These are phyloP conservation scores for Fragum fragum DNA, from an alignment of 2,888 invertebrate species.

Conservation along the genomic window DNA sequence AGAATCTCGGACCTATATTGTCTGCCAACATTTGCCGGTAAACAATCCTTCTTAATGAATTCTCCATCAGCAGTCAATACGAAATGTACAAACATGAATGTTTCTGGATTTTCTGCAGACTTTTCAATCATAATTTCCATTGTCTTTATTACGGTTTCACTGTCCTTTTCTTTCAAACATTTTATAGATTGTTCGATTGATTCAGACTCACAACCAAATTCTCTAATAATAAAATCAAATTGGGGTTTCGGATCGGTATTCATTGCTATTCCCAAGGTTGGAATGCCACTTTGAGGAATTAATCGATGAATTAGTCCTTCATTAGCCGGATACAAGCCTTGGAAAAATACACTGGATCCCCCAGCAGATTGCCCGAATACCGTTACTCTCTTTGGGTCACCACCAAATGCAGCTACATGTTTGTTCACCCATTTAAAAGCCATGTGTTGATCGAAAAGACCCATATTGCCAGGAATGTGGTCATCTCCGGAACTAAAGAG, in stretches of 20 bases:
- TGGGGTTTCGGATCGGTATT: not conserved
- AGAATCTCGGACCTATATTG: slow-evolving; percentile 95
- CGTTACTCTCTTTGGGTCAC: slow-evolving; percentile 74
- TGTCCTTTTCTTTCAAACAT: slow-evolving; percentile 16
- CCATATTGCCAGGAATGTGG: slow-evolving; percentile 96
- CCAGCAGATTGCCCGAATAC: slow-evolving; percentile 81
- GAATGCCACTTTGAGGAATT: slow-evolving; percentile 77
- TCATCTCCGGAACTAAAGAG: slow-evolving; percentile 94
- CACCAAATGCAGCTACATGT: slow-evolving; percentile 89
- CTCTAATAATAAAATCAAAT: slow-evolving; percentile 24
- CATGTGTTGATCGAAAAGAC: slow-evolving; percentile 96
- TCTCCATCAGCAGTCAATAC: slow-evolving; percentile 96
- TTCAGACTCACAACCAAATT: slow-evolving; percentile 16
- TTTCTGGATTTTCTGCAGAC: not conserved
- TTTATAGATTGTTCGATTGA: not conserved
- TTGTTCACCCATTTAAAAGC: slow-evolving; percentile 97
- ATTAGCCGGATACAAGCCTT: slow-evolving; percentile 74
- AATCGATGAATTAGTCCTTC: slow-evolving; percentile 70
- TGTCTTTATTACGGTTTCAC: slow-evolving; percentile 8
- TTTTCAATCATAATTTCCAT: slow-evolving; percentile 4
- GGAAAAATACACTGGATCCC: slow-evolving; percentile 64
- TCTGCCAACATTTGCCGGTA: slow-evolving; percentile 94
- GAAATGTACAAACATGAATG: slow-evolving; percentile 89
- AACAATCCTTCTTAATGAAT: slow-evolving; percentile 91
- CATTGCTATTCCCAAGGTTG: not conserved